Evolutionary conservation across 2,888 invertebrate genomes (phyloP).

Genomic region (Microplitis manilae): DNA sequence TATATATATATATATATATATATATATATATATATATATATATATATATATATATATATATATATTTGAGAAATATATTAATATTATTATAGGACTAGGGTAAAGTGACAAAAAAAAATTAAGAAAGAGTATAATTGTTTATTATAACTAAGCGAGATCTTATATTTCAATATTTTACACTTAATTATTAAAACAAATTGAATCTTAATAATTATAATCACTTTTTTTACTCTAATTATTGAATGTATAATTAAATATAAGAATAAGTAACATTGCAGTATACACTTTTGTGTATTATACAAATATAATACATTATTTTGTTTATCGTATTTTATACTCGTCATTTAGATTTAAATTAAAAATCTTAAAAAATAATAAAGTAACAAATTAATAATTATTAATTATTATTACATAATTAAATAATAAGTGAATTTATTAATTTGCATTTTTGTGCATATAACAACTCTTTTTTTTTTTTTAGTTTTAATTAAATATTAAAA

Average conservation of each 20-base stretch:
- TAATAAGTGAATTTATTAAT: not conserved
- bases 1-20: constrained; percentile 14
- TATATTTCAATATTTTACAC: constrained; percentile 49
- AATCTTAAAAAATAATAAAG: not conserved
- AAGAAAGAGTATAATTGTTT: constrained; percentile 21
- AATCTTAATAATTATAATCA: constrained; percentile 49
- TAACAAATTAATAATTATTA: not conserved
- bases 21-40: constrained; percentile 3
- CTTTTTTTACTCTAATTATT: constrained; percentile 35
- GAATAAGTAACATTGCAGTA: constrained; percentile 52
- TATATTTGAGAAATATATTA: not conserved
- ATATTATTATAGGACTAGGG: not conserved
- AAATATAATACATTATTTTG: constrained; percentile 53
- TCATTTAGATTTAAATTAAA: not conserved
- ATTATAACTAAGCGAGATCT: constrained; percentile 51
- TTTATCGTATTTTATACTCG: constrained; percentile 25
- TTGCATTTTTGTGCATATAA: constrained; percentile 26
- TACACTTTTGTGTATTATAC: constrained; percentile 50
- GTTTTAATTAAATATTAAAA: constrained; percentile 3
- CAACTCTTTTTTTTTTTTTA: not conserved
- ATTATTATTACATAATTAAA: not conserved
- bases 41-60: constrained; percentile 5
- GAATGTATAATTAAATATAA: constrained; percentile 46
- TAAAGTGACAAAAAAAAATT: constrained; percentile 4
- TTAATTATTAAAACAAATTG: constrained; percentile 44